phyloP scores from a whole-genome alignment of 2,888 invertebrate genomes.

The Emmelina monodactyla region DNA sequence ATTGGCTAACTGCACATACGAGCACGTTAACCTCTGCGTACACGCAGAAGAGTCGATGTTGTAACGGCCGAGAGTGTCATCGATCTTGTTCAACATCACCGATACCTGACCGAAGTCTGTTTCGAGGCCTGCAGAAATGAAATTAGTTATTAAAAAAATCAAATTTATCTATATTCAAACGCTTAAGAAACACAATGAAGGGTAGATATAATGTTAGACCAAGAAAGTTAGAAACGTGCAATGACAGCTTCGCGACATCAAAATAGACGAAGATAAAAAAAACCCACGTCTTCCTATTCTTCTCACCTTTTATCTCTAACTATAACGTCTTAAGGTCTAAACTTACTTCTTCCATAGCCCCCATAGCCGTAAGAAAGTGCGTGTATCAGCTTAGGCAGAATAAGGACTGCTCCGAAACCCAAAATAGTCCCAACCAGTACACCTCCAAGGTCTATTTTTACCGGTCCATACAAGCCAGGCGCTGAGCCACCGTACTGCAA shows the following conservation, averaged over 20 bases:
- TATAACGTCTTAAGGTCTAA: no score
- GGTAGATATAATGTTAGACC: no score
- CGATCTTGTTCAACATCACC: constrained; percentile 70
- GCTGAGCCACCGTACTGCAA: constrained; percentile 49
- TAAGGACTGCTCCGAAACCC: constrained; percentile 81
- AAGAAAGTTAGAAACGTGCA: no score
- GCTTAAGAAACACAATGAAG: no score
- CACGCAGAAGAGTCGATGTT: constrained; percentile 77
- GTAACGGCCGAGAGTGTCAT: constrained; percentile 71
- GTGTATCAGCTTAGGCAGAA: constrained; percentile 80
- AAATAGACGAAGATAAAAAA: no score
- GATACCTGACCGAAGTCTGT: constrained; percentile 66
- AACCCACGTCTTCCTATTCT: no score
- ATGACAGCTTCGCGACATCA: no score
- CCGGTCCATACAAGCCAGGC: constrained; percentile 72
- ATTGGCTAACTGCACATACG: constrained; percentile 75
- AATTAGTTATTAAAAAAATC: no score
- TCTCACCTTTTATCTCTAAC: no score
- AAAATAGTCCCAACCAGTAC: constrained; percentile 81
- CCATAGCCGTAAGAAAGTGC: constrained; percentile 74
- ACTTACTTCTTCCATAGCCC: constrained; percentile 76
- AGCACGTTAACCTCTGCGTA: constrained; percentile 74
- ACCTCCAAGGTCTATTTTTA: constrained; percentile 84
- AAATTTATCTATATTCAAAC: no score
- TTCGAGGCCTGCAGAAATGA: constrained; percentile 64